Evolutionary conservation across 64 coral and sea anemone genomes (phyloP).

Genomic region (Anthopleura sola): DNA sequence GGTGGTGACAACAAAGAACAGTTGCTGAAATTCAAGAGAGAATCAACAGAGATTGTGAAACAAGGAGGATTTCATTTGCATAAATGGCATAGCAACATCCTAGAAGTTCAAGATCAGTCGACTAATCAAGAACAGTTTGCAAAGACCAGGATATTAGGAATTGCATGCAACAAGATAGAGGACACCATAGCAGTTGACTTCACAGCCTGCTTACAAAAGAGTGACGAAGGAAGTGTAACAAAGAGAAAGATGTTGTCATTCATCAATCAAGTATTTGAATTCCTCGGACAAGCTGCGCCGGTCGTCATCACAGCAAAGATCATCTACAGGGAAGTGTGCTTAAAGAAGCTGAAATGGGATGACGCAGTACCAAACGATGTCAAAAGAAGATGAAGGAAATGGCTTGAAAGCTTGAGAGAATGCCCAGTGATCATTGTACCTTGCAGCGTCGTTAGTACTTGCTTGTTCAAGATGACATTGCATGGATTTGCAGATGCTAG

Average conservation of each 20-base stretch:
- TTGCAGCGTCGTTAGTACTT: constrained; percentile 35
- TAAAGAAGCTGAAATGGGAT: constrained; percentile 57
- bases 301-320: constrained; percentile 51
- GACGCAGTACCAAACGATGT: constrained; percentile 47
- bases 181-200: constrained; percentile 35
- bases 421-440: constrained; percentile 42
- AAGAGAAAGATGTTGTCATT: constrained; percentile 66
- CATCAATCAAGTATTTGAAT: constrained; percentile 55
- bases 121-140: constrained; percentile 3
- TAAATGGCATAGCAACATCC: constrained; percentile 65
- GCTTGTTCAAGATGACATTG: constrained; percentile 19
- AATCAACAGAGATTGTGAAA: constrained; percentile 58
- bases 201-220: background rate
- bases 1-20: constrained; percentile 37
- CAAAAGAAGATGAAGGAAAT: constrained; percentile 37
- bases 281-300: constrained; percentile 46
- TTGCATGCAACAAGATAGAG: constrained; percentile 41
- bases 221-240: constrained; percentile 8
- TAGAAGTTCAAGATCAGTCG: constrained; percentile 15
- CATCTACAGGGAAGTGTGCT: constrained; percentile 60
- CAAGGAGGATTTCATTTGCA: constrained; percentile 57
- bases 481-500: constrained; percentile 85
- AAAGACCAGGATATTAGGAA: constrained; percentile 54
- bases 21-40: constrained; percentile 50
- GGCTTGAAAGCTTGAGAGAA: constrained; percentile 34